Percentiles rank a stretch among this genome's conserved stretches.
Evolutionary conservation across 2,113 vertebrate genomes (phyloP).

Genomic region (Microcebus lehilahytsara): DNA sequence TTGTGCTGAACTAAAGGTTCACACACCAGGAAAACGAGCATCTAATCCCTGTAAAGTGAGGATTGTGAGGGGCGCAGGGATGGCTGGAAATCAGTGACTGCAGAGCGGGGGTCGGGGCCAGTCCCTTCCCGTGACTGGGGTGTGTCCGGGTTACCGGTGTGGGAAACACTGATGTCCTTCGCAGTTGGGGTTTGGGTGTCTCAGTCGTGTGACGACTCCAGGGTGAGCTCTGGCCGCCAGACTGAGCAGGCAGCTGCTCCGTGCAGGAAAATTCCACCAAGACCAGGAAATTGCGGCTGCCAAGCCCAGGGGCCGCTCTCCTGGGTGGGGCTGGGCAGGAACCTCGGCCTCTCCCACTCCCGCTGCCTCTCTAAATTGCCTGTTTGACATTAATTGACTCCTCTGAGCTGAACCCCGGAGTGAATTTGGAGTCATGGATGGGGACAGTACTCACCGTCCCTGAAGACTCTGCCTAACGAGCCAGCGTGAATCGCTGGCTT

Average conservation of each 20-base stretch:
- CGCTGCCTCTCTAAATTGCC: neutral
- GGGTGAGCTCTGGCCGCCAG: neutral
- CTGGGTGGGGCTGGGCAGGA: too few species aligned
- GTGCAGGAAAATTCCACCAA: neutral
- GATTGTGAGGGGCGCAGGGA: neutral
- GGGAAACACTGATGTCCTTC: rapidly evolving
- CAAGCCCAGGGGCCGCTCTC: neutral
- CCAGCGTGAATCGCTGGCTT: neutral
- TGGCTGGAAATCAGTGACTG: neutral
- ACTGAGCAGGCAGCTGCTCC: neutral
- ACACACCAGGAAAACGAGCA: neutral
- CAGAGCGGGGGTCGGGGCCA: neutral
- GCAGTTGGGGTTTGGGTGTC: neutral
- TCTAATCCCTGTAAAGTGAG: neutral
- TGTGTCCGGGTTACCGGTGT: neutral
- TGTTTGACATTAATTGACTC: constrained; percentile 43
- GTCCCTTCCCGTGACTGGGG: rapidly evolving
- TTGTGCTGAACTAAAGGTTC: neutral
- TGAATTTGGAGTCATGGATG: neutral
- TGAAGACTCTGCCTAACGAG: neutral
- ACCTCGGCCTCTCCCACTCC: too few species aligned
- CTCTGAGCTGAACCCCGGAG: neutral
- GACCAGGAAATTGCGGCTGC: rapidly evolving
- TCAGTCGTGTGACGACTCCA: too few species aligned
- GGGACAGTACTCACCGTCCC: neutral